Percentiles rank a stretch among this genome's conserved stretches.
Evolutionary conservation across 2,113 vertebrate species (phyloP).

Genomic region (Chloebia gouldiae): DNA sequence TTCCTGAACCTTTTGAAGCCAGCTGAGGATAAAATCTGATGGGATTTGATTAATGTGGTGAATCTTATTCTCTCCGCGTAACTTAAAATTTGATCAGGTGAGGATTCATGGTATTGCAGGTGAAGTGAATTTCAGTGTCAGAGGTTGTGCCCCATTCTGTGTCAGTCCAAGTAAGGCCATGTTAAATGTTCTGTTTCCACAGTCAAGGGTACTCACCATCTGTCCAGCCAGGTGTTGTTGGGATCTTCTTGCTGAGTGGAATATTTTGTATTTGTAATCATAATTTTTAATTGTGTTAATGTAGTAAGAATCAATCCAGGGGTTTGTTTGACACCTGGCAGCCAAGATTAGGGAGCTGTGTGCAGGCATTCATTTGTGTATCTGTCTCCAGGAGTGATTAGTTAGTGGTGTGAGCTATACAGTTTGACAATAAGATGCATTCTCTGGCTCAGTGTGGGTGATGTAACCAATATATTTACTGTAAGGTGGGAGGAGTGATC

Average conservation of each 20-base stretch:
- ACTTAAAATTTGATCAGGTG: background rate
- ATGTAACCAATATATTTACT: background rate
- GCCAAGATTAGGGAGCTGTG: background rate
- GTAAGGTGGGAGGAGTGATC: background rate
- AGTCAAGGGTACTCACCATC: accelerated
- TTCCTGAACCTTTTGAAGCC: background rate
- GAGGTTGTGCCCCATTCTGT: background rate
- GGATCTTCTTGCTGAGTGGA: background rate
- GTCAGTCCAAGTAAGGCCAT: background rate
- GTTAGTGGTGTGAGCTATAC: background rate
- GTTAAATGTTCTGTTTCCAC: background rate
- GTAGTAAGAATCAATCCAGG: background rate
- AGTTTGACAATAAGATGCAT: background rate
- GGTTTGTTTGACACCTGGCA: background rate
- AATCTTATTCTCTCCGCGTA: accelerated
- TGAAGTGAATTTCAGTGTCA: background rate
- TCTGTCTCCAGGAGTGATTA: background rate
- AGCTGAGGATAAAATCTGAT: background rate
- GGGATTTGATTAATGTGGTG: background rate
- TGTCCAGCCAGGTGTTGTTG: background rate
- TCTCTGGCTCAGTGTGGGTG: background rate
- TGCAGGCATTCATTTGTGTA: background rate
- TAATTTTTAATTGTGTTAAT: background rate
- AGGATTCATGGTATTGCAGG: background rate
- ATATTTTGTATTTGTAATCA: background rate